These are phyloP conservation scores for Stegostoma tigrinum DNA, from an alignment of 2,113 vertebrate species.

Conservation along the genomic window DNA sequence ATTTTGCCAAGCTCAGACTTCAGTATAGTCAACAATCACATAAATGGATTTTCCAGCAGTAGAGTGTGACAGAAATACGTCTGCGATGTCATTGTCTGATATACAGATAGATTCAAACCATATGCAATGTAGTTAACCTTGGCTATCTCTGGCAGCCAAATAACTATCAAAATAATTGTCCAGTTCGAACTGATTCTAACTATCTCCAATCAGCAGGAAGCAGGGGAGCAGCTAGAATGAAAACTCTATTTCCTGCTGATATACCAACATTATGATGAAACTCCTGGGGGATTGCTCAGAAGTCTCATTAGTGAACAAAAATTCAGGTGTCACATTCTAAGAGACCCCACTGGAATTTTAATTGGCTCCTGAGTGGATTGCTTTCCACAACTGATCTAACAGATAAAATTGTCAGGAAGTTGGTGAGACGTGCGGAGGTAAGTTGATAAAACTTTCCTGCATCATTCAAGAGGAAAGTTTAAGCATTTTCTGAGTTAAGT, in stretches of 20 bases:
- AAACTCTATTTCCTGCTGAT: background rate
- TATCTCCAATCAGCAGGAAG: background rate
- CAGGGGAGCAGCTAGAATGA: background rate
- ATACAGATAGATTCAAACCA: background rate
- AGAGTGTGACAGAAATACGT: too few relatives aligned
- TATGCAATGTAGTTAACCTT: too few relatives aligned
- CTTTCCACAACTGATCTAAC: too few relatives aligned
- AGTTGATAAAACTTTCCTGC: background rate
- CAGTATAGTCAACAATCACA: background rate
- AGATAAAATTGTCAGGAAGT: background rate
- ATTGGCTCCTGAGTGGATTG: background rate
- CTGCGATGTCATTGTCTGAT: background rate
- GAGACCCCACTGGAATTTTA: background rate
- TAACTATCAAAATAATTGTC: background rate
- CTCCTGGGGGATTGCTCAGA: background rate
- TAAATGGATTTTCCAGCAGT: too few relatives aligned
- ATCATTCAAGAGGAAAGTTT: background rate
- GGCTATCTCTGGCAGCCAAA: background rate
- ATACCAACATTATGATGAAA: background rate
- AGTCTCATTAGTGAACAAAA: background rate
- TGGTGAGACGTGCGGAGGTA: background rate
- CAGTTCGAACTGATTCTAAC: background rate
- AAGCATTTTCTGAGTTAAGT: background rate
- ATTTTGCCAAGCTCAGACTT: background rate
- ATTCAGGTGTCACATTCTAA: background rate